Conservation (phyloP, 1,140 invertebrate species). For the Apis laboriosa region DNA sequence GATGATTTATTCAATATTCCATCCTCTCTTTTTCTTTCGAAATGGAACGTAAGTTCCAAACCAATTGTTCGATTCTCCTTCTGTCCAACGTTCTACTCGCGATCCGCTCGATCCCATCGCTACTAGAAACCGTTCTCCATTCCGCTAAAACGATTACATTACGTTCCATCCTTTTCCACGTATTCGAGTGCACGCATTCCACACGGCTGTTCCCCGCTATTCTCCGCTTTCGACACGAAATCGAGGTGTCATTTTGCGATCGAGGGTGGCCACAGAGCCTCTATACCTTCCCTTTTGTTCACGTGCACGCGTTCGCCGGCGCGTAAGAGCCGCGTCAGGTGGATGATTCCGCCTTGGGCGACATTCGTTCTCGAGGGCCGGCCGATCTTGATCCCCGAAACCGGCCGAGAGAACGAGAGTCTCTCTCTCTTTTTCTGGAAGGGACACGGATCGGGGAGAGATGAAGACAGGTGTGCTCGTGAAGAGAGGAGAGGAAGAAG, state of each 20-base stretch:
- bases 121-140: background rate
- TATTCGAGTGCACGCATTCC: too few relatives aligned
- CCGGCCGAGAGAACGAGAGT: constrained; percentile 57
- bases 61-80: too few relatives aligned
- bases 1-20: too few relatives aligned
- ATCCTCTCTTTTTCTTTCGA: too few relatives aligned
- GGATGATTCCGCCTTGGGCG: constrained; percentile 58
- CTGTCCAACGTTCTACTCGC: too few relatives aligned
- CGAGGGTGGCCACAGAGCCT: too few relatives aligned
- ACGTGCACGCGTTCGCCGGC: background rate
- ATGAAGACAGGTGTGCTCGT: background rate
- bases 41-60: too few relatives aligned
- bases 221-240: too few relatives aligned
- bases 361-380: constrained; percentile 59
- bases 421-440: constrained; percentile 11
- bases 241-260: too few relatives aligned
- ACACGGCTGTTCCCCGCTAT: too few relatives aligned
- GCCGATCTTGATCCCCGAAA: constrained; percentile 61
- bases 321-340: constrained; percentile 42
- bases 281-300: constrained; percentile 47
- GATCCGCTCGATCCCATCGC: too few relatives aligned
- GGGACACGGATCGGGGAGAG: background rate
- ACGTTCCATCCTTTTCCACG: background rate
- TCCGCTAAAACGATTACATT: background rate
- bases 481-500: constrained; percentile 24